These are phyloP conservation scores for Arnoldichthys spilopterus DNA, from an alignment of 2,797 vertebrate species.

Conservation along the genomic window DNA sequence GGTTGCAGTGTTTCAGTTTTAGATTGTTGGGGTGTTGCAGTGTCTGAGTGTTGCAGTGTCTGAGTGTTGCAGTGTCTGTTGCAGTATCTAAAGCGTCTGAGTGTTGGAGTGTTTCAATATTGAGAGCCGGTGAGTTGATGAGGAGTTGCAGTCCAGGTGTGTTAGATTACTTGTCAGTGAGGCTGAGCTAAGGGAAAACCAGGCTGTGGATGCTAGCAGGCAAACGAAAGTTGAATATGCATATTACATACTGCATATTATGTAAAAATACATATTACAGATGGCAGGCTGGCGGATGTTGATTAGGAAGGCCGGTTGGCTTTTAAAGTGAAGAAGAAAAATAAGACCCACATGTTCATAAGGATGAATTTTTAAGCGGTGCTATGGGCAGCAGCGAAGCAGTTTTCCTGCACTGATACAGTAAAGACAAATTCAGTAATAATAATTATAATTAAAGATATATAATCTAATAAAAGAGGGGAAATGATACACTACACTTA, in stretches of 20 bases:
- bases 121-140: too few relatives aligned
- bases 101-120: too few relatives aligned
- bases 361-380: neutral
- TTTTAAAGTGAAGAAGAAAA: neutral
- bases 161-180: neutral
- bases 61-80: too few relatives aligned
- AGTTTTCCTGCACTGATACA: neutral
- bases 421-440: too few relatives aligned
- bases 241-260: conserved; percentile 1
- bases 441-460: too few relatives aligned
- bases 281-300: neutral
- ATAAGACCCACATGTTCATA: neutral
- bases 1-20: too few relatives aligned
- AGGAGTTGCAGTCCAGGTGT: neutral
- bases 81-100: too few relatives aligned
- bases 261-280: neutral
- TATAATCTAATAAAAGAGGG: too few relatives aligned
- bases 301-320: neutral
- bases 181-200: neutral
- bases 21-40: too few relatives aligned
- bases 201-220: neutral
- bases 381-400: neutral
- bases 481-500: too few relatives aligned
- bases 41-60: too few relatives aligned
- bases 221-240: neutral